These are phyloP conservation scores for Ciconia maguari DNA, from an alignment of 2,113 vertebrate genomes.

Conservation along the genomic window DNA sequence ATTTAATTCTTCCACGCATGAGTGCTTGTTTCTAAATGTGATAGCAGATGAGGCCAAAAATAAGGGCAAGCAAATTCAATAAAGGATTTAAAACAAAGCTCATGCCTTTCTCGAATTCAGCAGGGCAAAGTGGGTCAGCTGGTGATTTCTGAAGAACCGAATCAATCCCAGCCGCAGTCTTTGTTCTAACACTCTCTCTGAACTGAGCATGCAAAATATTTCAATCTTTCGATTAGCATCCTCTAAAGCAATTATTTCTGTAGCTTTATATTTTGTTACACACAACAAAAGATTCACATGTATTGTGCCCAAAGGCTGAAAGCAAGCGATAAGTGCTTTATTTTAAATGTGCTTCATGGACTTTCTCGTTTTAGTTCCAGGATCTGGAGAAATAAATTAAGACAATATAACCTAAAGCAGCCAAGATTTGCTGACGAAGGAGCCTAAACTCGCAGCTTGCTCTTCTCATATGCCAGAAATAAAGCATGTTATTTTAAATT, in stretches of 20 bases:
- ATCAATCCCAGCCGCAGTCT: background rate
- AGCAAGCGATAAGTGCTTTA: background rate
- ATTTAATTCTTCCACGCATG: background rate
- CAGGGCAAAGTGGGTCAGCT: background rate
- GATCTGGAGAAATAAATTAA: background rate
- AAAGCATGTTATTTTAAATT: background rate
- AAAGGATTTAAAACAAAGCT: constrained; percentile 3
- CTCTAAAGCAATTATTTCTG: background rate
- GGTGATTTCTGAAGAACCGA: background rate
- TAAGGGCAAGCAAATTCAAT: background rate
- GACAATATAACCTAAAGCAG: background rate
- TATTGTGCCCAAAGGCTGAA: background rate
- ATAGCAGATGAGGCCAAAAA: background rate
- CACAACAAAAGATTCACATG: background rate
- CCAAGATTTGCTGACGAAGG: background rate
- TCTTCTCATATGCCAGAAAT: background rate
- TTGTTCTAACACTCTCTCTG: background rate
- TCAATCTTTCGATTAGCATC: background rate
- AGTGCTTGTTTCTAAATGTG: background rate
- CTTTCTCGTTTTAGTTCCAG: background rate
- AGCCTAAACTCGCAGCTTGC: background rate
- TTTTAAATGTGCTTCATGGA: background rate
- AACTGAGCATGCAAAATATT: background rate
- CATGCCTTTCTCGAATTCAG: background rate
- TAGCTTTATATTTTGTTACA: background rate